phyloP scores from a whole-genome alignment of 2,113 vertebrate species.

The Pomatorhinus ruficollis region DNA sequence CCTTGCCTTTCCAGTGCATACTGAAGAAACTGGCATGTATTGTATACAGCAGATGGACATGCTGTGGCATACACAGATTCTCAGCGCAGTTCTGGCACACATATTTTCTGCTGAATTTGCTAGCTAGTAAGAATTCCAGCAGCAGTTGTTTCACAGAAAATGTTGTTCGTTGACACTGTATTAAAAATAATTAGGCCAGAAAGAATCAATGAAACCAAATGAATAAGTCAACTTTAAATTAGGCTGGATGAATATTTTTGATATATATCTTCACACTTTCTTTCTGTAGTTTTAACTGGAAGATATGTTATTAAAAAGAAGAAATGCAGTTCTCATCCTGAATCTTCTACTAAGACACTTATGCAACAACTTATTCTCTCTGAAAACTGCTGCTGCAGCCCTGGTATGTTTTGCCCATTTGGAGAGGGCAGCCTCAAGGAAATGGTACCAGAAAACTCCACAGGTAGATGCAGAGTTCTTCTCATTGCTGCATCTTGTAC shows the following conservation, averaged over 20 bases:
- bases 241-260: background rate
- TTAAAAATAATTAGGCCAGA: constrained; percentile 11
- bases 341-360: background rate
- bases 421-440: background rate
- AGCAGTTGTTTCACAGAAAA: constrained; percentile 23
- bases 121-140: background rate
- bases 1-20: background rate
- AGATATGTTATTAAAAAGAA: background rate
- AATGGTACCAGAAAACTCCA: background rate
- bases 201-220: background rate
- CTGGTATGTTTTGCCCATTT: background rate
- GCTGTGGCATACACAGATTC: constrained; percentile 3
- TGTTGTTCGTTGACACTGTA: background rate
- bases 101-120: constrained; percentile 24
- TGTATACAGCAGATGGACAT: constrained; percentile 31
- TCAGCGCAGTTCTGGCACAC: constrained; percentile 1
- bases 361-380: background rate
- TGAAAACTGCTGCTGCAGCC: background rate
- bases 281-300: background rate
- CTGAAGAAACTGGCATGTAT: constrained; percentile 16
- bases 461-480: background rate
- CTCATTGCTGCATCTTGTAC: background rate
- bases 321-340: background rate
- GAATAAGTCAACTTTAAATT: background rate
- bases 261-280: background rate